These are phyloP conservation scores for Ennomos erosarius DNA, from an alignment of 2,888 invertebrate species.

Conservation along the genomic window DNA sequence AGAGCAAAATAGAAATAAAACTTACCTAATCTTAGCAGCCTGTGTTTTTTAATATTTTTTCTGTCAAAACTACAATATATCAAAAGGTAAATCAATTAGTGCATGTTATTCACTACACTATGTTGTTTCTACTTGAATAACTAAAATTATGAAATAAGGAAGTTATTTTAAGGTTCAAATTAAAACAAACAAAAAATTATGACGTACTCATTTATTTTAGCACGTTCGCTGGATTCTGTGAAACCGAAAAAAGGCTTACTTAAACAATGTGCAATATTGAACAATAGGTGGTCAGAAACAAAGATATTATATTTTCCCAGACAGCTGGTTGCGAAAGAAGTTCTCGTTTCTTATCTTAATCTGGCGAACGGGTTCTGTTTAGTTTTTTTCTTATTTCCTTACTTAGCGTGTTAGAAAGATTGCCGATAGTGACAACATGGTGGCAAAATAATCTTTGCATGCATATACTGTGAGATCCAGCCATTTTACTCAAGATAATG, in stretches of 20 bases:
- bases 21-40: no score
- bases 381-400: conserved; percentile 53
- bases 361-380: conserved; percentile 40
- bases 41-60: no score
- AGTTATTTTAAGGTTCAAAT: conserved; percentile 33
- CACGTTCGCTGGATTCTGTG: conserved; percentile 48
- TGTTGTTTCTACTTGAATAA: no score
- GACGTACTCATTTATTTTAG: conserved; percentile 42
- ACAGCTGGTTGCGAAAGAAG: conserved; percentile 52
- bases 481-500: no score
- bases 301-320: conserved; percentile 51
- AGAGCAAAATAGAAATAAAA: no score
- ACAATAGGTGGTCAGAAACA: conserved; percentile 52
- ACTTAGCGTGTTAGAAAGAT: conserved; percentile 55
- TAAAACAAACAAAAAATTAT: no score
- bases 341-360: conserved; percentile 59
- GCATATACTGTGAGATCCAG: conserved; percentile 10
- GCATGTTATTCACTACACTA: no score
- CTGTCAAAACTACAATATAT: no score
- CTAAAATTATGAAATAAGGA: no score
- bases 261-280: conserved; percentile 54
- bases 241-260: conserved; percentile 49
- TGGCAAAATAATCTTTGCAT: conserved; percentile 39
- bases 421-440: conserved; percentile 47
- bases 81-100: no score